phyloP scores from a whole-genome alignment of 1,140 invertebrate species.

The Leptinotarsa texana region DNA sequence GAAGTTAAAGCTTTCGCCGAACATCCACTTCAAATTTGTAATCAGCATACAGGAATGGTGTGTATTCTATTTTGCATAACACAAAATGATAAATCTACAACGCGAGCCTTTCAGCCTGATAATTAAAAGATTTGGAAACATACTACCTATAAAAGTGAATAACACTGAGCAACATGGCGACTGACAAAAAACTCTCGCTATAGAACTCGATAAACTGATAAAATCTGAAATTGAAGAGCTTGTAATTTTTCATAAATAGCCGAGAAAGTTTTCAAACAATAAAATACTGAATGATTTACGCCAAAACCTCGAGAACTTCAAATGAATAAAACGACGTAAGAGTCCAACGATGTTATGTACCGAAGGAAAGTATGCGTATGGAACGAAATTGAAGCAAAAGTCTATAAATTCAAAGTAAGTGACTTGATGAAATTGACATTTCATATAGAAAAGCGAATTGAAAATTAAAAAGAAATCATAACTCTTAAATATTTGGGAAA shows the following conservation, averaged over 20 bases:
- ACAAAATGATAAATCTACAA: no score
- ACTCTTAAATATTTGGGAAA: no score
- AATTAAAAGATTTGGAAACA: no score
- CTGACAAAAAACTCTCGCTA: neutral
- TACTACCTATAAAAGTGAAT: no score
- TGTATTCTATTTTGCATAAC: no score
- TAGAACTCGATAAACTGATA: neutral
- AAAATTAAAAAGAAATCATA: no score
- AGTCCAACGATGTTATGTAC: neutral
- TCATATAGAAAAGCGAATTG: neutral
- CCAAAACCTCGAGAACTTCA: neutral
- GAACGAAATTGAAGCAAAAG: neutral
- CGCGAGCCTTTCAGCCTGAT: no score
- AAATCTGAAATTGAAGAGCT: neutral
- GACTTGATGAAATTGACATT: neutral
- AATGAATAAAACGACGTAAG: neutral
- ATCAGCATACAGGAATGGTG: no score
- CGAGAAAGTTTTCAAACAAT: neutral
- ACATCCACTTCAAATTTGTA: no score
- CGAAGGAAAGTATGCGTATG: neutral
- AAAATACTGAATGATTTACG: neutral
- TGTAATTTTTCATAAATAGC: neutral
- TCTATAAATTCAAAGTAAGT: neutral
- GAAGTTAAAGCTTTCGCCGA: no score
- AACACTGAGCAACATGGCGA: neutral